Base-by-base conservation (phyloP, 1,140 invertebrate genomes). In the Drosophila oshimai region DNA sequence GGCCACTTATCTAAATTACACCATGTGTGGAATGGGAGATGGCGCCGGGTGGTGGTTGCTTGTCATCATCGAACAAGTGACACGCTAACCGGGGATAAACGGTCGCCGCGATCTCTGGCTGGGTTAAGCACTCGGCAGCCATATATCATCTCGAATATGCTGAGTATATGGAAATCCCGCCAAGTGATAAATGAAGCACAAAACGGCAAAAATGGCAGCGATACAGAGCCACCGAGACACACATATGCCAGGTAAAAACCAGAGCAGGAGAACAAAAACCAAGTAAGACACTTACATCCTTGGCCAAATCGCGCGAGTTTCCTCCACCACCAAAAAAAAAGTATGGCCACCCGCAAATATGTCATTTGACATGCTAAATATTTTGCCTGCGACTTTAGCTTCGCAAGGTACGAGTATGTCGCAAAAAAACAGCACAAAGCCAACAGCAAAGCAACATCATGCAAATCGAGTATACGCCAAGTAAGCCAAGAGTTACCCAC, bases 1-100 rank as follows among this genome's bases (percentile, higher is more conserved):
- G 87, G 86, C 87, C 87, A 89, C 87, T 89, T 89, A 89, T 88
- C 87, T 77, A 89, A 89, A 89, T 89, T 89, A 89, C 80, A 87
- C 83, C 81, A 87, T 87, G 76, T 87, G 81, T 76, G 62, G 57
- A 62, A 13, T 10, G 41, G 57, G 33, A 15, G 0, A 5, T 53
- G 46, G 12, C 26, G 24, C 33, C 28, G 37, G 50, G 65, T 24
- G 37, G 28, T 50, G 29, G 37, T 47, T 36, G 31, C 50, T 53
- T 86, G 79, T 74, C 80, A 84, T 86, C 74, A 84, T 86, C 74
- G 70, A 70, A 79, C 45, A 51, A 60, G 58, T 83, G 78, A 83
- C 79, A 83, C 44, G 69, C 69, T 70, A 70, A 34, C 39, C 15
- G 36, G 50, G 58, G 15, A 65, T 46, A 65, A 65, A 18, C 58